Evolutionary conservation across 1,140 invertebrate species (phyloP).

Genomic region (Megathymus violae): DNA sequence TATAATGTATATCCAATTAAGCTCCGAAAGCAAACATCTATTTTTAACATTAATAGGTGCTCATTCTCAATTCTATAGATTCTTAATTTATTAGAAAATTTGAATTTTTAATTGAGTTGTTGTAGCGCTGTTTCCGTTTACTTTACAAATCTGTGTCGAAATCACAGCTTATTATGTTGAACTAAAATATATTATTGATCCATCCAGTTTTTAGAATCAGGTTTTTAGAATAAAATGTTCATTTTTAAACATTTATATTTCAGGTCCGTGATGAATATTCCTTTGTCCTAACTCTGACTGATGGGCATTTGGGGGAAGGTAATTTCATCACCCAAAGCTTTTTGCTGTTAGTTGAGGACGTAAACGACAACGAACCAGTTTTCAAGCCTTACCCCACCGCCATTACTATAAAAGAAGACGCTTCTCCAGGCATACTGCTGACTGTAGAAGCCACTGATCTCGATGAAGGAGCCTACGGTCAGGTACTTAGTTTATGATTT

Average conservation of each 20-base stretch:
- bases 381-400: constrained; percentile 94
- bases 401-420: constrained; percentile 91
- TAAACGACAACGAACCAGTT: constrained; percentile 95
- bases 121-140: no score
- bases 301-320: constrained; percentile 93
- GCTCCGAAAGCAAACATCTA: no score
- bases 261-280: constrained; percentile 94
- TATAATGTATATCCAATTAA: no score
- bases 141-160: no score
- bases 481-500: constrained; percentile 86
- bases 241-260: no score
- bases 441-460: constrained; percentile 94
- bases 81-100: no score
- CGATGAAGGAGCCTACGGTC: constrained; percentile 96
- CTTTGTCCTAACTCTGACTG: constrained; percentile 94
- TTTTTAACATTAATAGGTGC: no score
- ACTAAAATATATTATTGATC: no score
- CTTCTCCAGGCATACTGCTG: constrained; percentile 88
- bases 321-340: constrained; percentile 96
- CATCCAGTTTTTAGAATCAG: not conserved
- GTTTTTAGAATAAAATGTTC: no score
- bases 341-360: constrained; percentile 94
- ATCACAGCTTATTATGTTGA: no score
- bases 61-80: no score
- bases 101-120: no score